Evolutionary conservation across 2,797 vertebrate species (phyloP), one percentile per base, ranked within the genome.

Genomic region (Botia almorhae): DNA sequence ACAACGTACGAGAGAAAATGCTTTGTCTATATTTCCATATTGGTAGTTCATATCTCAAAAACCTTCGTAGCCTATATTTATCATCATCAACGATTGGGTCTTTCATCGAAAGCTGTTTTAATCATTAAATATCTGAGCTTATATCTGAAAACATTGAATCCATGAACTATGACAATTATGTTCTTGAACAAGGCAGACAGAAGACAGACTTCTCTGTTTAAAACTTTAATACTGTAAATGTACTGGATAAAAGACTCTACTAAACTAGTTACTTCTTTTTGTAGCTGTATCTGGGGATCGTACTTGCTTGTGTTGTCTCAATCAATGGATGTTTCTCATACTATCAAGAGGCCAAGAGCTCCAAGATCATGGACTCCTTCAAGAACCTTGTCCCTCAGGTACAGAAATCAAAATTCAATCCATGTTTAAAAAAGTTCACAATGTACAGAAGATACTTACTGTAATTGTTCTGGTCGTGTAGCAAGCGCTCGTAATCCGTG

Each of bases 241-340:
- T 14, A 4, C 7, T 5, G 0, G 36, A 61, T 51, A 4, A 63
- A 71, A 26, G 0, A 43, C 50, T 16, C 14, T 53, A 7, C 13
- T 36, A 0, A 13, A 55, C 11, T 43, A 4, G 29, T 69, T 46
- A 60, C 3, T 43, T 56, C 74, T 65, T 2, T 48, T 17, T 76
- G 29, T 89, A 98, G 96, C 88, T 97, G 81, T 98, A 97, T 84
- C 94, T 98, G 16, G 97, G 97, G 64, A 85, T 99, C 46, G 97
- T 98, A 69, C 93, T 99, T 46, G 91, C 96, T 13, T 96, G 96
- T 84, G 97, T 99, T 0, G 97, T 99, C 89, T 97, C 98, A 90
- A 93, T 98, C 91, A 99, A 97, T 86, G 97, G 97, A 60, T 98
- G 97, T 68, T 99, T 98, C 94, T 99, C 97, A 48, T 99, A 99